These are phyloP conservation scores for Hirtodrosophila histrioides DNA, from an alignment of 2,888 invertebrate genomes.

Conservation along the genomic window DNA sequence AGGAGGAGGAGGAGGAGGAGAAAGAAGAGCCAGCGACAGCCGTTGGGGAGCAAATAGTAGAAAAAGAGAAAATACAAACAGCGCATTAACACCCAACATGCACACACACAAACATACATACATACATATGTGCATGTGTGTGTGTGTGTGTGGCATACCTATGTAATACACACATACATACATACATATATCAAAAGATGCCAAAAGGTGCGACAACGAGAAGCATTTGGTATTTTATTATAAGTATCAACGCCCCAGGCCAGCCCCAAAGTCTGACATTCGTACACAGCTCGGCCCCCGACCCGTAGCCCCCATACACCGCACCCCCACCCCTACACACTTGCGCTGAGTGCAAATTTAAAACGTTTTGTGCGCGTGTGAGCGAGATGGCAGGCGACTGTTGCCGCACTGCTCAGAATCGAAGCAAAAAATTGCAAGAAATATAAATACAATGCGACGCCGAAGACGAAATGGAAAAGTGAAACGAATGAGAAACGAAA, in stretches of 20 bases:
- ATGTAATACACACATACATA: conserved; percentile 23
- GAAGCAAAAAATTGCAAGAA: conserved; percentile 60
- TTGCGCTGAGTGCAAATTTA: conserved; percentile 37
- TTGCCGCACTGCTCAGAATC: conserved; percentile 63
- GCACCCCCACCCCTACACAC: conserved; percentile 9
- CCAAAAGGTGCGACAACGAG: conserved; percentile 74
- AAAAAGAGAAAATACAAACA: conserved; percentile 44
- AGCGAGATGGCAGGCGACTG: conserved; percentile 25
- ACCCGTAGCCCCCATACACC: not conserved
- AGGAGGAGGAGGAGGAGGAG: conserved; percentile 27
- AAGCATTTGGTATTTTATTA: conserved; percentile 74
- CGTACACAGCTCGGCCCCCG: conserved; percentile 29
- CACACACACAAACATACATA: conserved; percentile 32
- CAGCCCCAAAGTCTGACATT: conserved; percentile 62
- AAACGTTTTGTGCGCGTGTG: conserved; percentile 27
- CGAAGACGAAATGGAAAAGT: conserved; percentile 63
- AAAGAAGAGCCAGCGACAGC: conserved; percentile 38
- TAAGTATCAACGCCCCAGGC: conserved; percentile 70
- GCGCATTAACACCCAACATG: conserved; percentile 40
- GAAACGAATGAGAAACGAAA: conserved; percentile 68
- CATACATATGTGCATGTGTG: conserved; percentile 4
- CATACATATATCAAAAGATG: conserved; percentile 42
- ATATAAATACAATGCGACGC: conserved; percentile 67
- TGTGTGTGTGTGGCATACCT: too few relatives aligned
- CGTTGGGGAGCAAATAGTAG: conserved; percentile 53